Evolutionary conservation across 2,888 invertebrate species (phyloP), one percentile per base, ranked within the genome.

Genomic region (Leptothorax acervorum): DNA sequence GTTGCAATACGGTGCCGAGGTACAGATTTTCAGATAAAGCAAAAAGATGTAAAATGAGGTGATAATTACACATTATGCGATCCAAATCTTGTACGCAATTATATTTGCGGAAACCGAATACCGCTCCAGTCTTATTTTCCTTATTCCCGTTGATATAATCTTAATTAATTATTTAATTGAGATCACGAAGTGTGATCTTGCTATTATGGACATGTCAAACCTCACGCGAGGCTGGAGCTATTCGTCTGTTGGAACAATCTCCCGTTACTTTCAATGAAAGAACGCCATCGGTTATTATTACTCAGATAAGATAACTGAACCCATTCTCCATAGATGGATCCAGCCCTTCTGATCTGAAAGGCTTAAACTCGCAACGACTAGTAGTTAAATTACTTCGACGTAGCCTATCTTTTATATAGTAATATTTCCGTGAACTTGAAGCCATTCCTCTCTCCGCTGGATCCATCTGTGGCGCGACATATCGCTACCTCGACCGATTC

Each of bases 211-310:
- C 48, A 35, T 35, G 35, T 35, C 6, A 15, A 74, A 45, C 45
- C 8, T 28, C 31, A n/a, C 28, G 60, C n/a, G 31, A 60, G 45
- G 12, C 35, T 71, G n/a, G 31, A 60, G 12, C 3, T 60, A 45
- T 65, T 76, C 65, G 76, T 23, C 23, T 23, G n/a, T 60, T 31
- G n/a, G n/a, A 35, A 39, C 28, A 35, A 76, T 63, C 9, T 51
- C 15, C 23, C 23, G 23, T 23, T 23, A 31, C 4, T 18, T 65
- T 63, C 18, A 3, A 53, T 3, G 4, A 18, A 31, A 45, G 48
- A 62, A 23, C 28, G 39, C 35, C 28, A 53, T 76, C 53, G 35
- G n/a, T 55, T n/a, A 55, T 66, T 65, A 55, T 66, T 65, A 55
- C 53, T 42, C 23, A 23, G 55, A 57, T 57, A 42, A 73, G 55